phyloP scores from a whole-genome alignment of 2,888 invertebrate genomes.

The Andrena camellia region DNA sequence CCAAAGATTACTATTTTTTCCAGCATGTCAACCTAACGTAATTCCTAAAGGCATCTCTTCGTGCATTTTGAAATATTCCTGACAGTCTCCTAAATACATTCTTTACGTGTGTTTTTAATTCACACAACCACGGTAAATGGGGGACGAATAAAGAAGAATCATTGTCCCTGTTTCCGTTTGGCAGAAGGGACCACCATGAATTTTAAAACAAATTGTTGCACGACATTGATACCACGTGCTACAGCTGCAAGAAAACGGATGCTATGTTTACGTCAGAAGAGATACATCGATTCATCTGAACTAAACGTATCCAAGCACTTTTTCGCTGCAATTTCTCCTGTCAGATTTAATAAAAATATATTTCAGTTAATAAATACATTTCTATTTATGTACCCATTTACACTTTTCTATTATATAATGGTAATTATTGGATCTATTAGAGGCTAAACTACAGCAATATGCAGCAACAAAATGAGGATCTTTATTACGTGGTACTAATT shows the following conservation, averaged over 20 bases:
- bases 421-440: too few species aligned
- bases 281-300: neutral
- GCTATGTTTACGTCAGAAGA: conserved; percentile 17
- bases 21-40: too few species aligned
- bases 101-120: conserved; percentile 25
- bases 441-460: too few species aligned
- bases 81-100: conserved; percentile 51
- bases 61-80: conserved; percentile 58
- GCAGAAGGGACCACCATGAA: conserved; percentile 15
- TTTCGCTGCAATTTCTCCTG: too few species aligned
- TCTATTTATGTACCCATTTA: too few species aligned
- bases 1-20: too few species aligned
- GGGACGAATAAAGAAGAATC: conserved; percentile 30
- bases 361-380: too few species aligned
- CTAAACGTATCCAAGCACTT: neutral
- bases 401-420: too few species aligned
- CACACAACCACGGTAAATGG: conserved; percentile 33
- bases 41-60: conserved; percentile 24
- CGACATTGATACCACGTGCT: conserved; percentile 1
- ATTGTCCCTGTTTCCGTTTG: conserved; percentile 41
- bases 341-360: too few species aligned
- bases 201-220: conserved; percentile 37
- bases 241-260: conserved; percentile 33
- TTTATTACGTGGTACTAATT: too few species aligned
- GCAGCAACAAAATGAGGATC: too few species aligned